Percentiles rank a stretch among this genome's conserved stretches.
Conservation (phyloP, 2,797 vertebrate genomes). For the Pantherophis alleghaniensis region DNA sequence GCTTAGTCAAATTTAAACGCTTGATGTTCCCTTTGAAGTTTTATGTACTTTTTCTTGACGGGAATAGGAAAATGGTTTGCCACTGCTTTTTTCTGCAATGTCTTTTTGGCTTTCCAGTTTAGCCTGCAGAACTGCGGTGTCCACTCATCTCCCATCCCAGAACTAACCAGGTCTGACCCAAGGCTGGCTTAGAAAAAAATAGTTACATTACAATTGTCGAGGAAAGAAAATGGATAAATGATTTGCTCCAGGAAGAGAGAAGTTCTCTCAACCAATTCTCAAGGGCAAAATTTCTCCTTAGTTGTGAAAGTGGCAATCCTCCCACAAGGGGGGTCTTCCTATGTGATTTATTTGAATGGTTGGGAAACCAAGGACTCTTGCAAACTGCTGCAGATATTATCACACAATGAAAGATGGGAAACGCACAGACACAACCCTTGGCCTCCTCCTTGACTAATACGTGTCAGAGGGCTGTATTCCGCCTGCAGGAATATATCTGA, state of each 20-base stretch:
- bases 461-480: background rate
- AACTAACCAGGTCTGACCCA: background rate
- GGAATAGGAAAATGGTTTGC: background rate
- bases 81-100: background rate
- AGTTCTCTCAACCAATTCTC: background rate
- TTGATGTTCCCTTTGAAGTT: background rate
- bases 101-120: background rate
- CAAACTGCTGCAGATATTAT: background rate
- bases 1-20: background rate
- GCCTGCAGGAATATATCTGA: background rate
- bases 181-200: background rate
- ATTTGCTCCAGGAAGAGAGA: background rate
- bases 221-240: background rate
- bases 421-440: background rate
- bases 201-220: background rate
- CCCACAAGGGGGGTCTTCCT: background rate
- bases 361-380: background rate
- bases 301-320: background rate
- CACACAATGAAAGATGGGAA: background rate
- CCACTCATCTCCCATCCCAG: background rate
- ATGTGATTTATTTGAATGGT: background rate
- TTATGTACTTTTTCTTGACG: background rate
- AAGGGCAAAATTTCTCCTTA: conserved; percentile 1
- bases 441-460: background rate
- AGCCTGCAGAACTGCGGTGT: background rate